Percentiles rank a stretch among this genome's conserved stretches.
Evolutionary conservation across 2,113 vertebrate species (phyloP).

Genomic region (Gadus macrocephalus): DNA sequence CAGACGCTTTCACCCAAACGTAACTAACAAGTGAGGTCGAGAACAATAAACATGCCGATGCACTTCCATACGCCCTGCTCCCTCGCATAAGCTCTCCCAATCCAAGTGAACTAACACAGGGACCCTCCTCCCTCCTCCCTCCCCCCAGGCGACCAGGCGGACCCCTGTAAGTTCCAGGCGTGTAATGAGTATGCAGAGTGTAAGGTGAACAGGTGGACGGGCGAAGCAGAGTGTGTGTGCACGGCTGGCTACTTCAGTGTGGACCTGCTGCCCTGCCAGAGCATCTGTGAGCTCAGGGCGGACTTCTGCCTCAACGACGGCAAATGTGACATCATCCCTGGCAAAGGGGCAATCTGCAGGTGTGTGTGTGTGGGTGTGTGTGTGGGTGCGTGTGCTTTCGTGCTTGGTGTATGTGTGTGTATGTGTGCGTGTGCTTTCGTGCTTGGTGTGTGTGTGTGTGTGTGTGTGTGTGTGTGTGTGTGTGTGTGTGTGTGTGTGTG

Average conservation of each 20-base stretch:
- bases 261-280: constrained; percentile 87
- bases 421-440: constrained; percentile 1
- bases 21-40: not conserved
- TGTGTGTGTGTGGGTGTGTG: constrained; percentile 53
- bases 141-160: constrained; percentile 83
- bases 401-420: not conserved
- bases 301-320: constrained; percentile 95
- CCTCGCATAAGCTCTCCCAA: too few species aligned
- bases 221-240: constrained; percentile 91
- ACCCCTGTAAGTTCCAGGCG: constrained; percentile 96
- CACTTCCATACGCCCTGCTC: not conserved
- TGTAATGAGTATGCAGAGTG: constrained; percentile 94
- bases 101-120: too few species aligned
- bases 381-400: not conserved
- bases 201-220: constrained; percentile 85
- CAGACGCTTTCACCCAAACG: not conserved
- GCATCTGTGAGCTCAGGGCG: constrained; percentile 86
- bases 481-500: constrained; percentile 15
- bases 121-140: not conserved
- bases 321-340: constrained; percentile 92
- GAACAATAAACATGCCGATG: not conserved
- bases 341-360: constrained; percentile 96
- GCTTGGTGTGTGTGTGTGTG: not conserved
- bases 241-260: constrained; percentile 90
- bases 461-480: constrained; percentile 9